Percentiles rank a stretch among this genome's conserved stretches.
These are phyloP conservation scores for Operophtera brumata DNA, from an alignment of 2,888 invertebrate species.

Conservation along the genomic window DNA sequence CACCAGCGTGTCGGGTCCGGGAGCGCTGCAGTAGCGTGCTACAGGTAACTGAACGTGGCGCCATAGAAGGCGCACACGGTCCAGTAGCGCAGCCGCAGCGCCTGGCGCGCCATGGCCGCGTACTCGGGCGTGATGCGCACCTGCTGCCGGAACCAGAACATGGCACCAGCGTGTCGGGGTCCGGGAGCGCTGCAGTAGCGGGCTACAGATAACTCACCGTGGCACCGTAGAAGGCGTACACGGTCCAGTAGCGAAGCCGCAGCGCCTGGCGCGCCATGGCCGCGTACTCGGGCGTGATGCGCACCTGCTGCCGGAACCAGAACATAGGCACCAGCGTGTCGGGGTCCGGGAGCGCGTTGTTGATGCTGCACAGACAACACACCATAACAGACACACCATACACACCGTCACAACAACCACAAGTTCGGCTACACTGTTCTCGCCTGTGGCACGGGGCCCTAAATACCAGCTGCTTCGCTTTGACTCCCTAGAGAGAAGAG, in stretches of 20 bases:
- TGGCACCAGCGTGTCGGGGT: constrained; percentile 82
- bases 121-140: constrained; percentile 81
- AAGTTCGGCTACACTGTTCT: too few relatives aligned
- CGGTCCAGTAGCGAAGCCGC: constrained; percentile 75
- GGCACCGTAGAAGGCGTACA: constrained; percentile 78
- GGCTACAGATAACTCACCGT: constrained; percentile 50
- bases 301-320: constrained; percentile 87
- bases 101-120: constrained; percentile 74
- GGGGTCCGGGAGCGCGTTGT: constrained; percentile 57
- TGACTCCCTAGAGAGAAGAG: too few relatives aligned
- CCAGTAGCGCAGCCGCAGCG: constrained; percentile 76
- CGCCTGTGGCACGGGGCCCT: too few relatives aligned
- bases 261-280: constrained; percentile 75
- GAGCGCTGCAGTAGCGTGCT: too few relatives aligned
- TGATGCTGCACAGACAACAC: constrained; percentile 42
- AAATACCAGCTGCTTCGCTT: too few relatives aligned
- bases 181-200: constrained; percentile 51
- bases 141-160: constrained; percentile 88
- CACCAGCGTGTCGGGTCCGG: constrained; percentile 77
- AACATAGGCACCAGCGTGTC: constrained; percentile 85
- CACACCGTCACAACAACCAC: too few relatives aligned
- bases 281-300: constrained; percentile 80
- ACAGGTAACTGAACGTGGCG: constrained; percentile 56
- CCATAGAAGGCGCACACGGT: constrained; percentile 79
- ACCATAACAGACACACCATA: background rate